Evolutionary conservation across 2,888 invertebrate species (phyloP).

Genomic region (Magallana nippona): DNA sequence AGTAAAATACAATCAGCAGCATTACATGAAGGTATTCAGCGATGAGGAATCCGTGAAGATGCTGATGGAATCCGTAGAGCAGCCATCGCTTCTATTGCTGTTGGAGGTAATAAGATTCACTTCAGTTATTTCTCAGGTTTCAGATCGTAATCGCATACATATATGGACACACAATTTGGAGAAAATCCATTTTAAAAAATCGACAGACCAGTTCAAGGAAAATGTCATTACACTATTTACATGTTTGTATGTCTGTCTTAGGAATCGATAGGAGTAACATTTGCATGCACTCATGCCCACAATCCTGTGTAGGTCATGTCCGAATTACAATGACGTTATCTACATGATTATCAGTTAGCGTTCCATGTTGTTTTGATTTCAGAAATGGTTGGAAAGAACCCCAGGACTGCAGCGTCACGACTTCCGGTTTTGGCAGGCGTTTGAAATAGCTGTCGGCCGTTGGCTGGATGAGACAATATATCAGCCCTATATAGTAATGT

Average conservation of each 20-base stretch:
- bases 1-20: conserved; percentile 94
- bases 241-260: too few species aligned
- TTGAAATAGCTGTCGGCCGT: conserved; percentile 83
- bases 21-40: conserved; percentile 90
- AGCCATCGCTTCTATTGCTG: conserved; percentile 91
- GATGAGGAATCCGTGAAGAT: conserved; percentile 84
- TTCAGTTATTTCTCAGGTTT: too few species aligned
- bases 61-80: conserved; percentile 87
- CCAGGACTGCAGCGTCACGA: conserved; percentile 91
- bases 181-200: too few species aligned
- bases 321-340: too few species aligned
- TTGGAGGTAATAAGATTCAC: conserved; percentile 84
- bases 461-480: conserved; percentile 83
- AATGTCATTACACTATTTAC: too few species aligned
- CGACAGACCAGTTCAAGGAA: too few species aligned
- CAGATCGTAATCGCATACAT: too few species aligned
- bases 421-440: conserved; percentile 97
- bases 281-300: too few species aligned
- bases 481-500: conserved; percentile 74
- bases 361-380: conserved; percentile 41
- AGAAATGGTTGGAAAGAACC: conserved; percentile 94
- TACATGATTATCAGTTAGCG: too few species aligned
- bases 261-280: too few species aligned
- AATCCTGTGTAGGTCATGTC: too few species aligned
- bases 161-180: too few species aligned